Base-by-base conservation (phyloP, 2,888 invertebrate genomes). In the Zaprionus lineosus region DNA sequence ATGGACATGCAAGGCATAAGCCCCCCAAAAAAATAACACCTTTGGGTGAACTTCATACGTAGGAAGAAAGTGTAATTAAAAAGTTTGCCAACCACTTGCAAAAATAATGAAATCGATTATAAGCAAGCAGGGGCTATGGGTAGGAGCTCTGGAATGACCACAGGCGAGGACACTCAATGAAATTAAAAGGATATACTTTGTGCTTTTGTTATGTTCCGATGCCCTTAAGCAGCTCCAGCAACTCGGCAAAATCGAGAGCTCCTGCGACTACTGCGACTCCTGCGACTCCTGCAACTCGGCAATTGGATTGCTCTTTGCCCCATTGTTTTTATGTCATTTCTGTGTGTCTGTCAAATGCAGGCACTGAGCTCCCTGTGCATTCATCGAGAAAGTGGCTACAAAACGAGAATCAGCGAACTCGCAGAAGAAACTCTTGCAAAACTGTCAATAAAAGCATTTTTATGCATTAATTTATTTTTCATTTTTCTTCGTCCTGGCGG, bases 31-130 rank as follows among this genome's bases (percentile, higher is more conserved):
- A 50, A 59, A 62, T 62, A 60, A 39, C 82, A 82, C 78, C 78
- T 78, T 77, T 46, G 14, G 5, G 18, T 6, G 50, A 79, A 76
- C 67, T 84, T 76, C 50, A 53, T 56, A 26, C 48, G 39, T 53
- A 63, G 57, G 60, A 78, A 62, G 60, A 64, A 60, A 76, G 63
- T 69, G 74, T 74, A 83, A 83, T 83, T 83, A 83, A 72, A 83
- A 86, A 83, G 74, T 86, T 81, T 59, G 52, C 52, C 62, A 59
- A 46, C n/a, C 60, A 64, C 57, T 73, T 60, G 64, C 55, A 68
- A 75, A 83, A 73, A 85, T 85, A 82, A 72, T 81, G 56, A 62
- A 72, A 84, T 83, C 74, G 86, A 86, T 81, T 83, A 86, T 81
- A 69, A 71, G 39, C 48, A 44, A 48, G 40, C 46, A 33, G 15